Evolutionary conservation across 2,113 vertebrate species (phyloP), one percentile per base, ranked within the genome.

Genomic region (Malurus alboscapulatus): DNA sequence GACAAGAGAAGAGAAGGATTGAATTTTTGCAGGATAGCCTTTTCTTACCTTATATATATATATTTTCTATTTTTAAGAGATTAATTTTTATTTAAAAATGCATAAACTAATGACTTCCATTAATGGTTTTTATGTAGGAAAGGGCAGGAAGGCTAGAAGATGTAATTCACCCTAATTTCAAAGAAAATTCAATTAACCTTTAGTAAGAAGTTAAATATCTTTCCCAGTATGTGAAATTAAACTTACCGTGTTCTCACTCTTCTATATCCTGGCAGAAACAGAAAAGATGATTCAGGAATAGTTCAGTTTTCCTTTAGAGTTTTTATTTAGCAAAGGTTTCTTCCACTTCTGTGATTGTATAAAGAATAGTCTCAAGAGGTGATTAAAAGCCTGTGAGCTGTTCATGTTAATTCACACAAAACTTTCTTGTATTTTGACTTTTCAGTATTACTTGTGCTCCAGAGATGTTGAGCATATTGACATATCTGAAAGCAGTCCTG

Each of bases 101-200:
- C 21, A 24, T 55, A 19, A 44, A 44, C 10, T 42, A 61, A 34
- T 51, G 29, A 50, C 32, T 76, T 78, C 17, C 58, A 0, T 44
- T 29, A 47, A 71, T 79, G 7, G 0, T 6, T 86, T 90, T 83
- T 59, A 14, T 66, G 16, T 54, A 75, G 72, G 36, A 79, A 67
- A 80, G 76, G 38, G 18, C 22, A 63, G 30, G 32, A 72, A 89
- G 30, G 12, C 44, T 75, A 30, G 38, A 63, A 63, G 32, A 34
- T 24, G 7, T 65, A 65, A 51, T 88, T 76, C 26, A 58, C 25
- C 9, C 3, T 78, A 25, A 79, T 69, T 75, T 80, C 45, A 51
- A 89, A 82, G 32, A 82, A 67, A 91, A 88, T 88, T 26, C 8
- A 84, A 63, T 86, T 86, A 73, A 83, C 69, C 58, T 86, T 91